These are phyloP conservation scores for Drosophila oshimai DNA, from an alignment of 1,140 invertebrate species.

Conservation along the genomic window DNA sequence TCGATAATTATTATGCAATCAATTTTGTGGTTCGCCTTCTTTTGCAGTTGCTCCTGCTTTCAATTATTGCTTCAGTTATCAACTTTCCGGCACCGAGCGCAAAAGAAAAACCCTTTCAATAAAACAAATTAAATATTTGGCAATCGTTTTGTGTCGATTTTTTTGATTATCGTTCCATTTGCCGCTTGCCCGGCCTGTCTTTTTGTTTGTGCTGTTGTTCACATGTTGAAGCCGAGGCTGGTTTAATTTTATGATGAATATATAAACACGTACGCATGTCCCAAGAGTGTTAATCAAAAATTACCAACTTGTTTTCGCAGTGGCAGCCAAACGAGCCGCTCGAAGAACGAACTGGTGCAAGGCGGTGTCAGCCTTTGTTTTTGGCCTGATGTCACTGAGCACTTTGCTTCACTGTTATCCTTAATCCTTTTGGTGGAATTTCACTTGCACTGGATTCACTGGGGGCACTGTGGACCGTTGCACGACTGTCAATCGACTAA, in stretches of 20 bases:
- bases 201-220: conserved; percentile 12
- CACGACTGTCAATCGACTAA: conserved; percentile 45
- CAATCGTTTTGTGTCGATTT: conserved; percentile 48
- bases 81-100: conserved; percentile 30
- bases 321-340: conserved; percentile 29
- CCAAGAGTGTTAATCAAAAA: conserved; percentile 59
- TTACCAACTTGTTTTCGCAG: conserved; percentile 68
- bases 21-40: conserved; percentile 20
- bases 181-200: conserved; percentile 5
- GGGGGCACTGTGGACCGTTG: not conserved
- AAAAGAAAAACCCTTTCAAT: conserved; percentile 43
- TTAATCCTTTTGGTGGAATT: not conserved
- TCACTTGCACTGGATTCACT: not conserved
- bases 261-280: conserved; percentile 39
- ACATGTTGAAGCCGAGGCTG: conserved; percentile 19
- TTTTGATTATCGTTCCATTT: conserved; percentile 42
- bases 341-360: conserved; percentile 51
- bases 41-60: conserved; percentile 12
- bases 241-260: conserved; percentile 54
- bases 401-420: conserved; percentile 21
- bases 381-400: not conserved
- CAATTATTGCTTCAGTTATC: conserved; percentile 27
- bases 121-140: conserved; percentile 54
- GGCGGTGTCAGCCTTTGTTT: conserved; percentile 19
- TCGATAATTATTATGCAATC: conserved; percentile 67